Evolutionary conservation across 2,888 invertebrate genomes (phyloP), one percentile per base, ranked within the genome.

Genomic region (Sarcophaga caerulescens): DNA sequence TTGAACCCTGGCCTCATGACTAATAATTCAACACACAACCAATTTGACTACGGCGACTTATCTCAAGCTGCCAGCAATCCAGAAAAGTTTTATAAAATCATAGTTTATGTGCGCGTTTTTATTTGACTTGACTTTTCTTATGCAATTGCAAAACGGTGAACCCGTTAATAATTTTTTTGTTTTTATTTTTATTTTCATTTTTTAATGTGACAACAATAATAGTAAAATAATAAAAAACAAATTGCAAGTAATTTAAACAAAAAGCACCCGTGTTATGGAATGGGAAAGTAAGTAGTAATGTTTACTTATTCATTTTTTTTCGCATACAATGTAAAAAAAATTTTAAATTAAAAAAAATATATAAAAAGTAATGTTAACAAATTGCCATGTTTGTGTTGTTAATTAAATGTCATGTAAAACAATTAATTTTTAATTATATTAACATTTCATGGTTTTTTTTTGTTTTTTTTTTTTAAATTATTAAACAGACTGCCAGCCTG

Each of bases 341-440:
- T 8, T 35, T 35, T 8, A 17, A n/a, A 35, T 23, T 3, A 35
- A 44, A 47, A 62, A 52, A 17, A 74, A 19, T 14, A 52, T 47
- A 69, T 23, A n/a, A 25, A 70, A 4, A 4, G 6, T 11, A 17
- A 35, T 35, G 19, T 66, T 10, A 76, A 60, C 70, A 76, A 70
- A 77, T 76, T 65, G 70, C 57, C 81, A 82, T 78, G 57, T 82
- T 81, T 85, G 65, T 74, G 44, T 78, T 82, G 85, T 83, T 85
- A 85, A 81, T 85, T 81, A 81, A 84, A 84, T 77, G 81, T 77
- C 73, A 77, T 81, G 73, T 81, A 66, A 85, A 71, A 85, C 63
- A 85, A 85, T 85, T 85, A 81, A 68, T 59, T 82, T 76, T 76
- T 76, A 82, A 82, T 82, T 76, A 76, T 60, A 65, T 66, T 65